Base-by-base conservation (phyloP, 2,888 invertebrate genomes). In the Drosophila lutescens region DNA sequence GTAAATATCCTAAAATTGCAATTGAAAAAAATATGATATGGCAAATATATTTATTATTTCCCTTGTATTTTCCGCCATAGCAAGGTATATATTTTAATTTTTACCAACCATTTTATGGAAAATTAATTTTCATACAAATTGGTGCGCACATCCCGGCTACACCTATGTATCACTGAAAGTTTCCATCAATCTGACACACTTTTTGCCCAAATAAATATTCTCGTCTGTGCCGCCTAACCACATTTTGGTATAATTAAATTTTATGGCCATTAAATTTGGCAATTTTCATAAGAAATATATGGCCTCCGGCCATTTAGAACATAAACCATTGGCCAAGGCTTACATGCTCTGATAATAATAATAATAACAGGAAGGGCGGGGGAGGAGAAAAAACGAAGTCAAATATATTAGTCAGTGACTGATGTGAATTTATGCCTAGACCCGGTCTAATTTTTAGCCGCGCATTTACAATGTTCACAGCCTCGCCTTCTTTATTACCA, bases 401-500 rank as follows among this genome's bases (percentile, higher is more conserved):
- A 70, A 57, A 66, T 65, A 65, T 66, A 70, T 82, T 66, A 47
- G 54, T 36, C 62, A 74, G 70, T 76, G 76, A 75, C 84, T 85
- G 89, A 89, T 85, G 88, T 83, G 77, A 84, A 86, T 86, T 86
- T 89, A 86, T 88, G 89, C 68, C 60, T 62, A 68, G 65, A 54
- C 40, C 50, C 46, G 53, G 59, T 80, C 76, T 88, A 86, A 86
- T 86, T 83, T 83, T 83, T 62, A 77, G 72, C 66, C 70, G 69
- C 53, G 86, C 83, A 69, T 60, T 88, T 89, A 77, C 88, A 85
- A 82, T 84, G 88, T 84, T 89, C 77, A 66, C 66, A 34, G n/a
- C 5, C 36, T 3, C 26, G 17, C 46, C 71, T 65, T 63, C 74
- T 70, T 79, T 79, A 74, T 78, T 76, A 57, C 53, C 58, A 76